These are phyloP conservation scores for Phalacrocorax brasilianus DNA, from an alignment of 2,113 vertebrate genomes.

Conservation along the genomic window DNA sequence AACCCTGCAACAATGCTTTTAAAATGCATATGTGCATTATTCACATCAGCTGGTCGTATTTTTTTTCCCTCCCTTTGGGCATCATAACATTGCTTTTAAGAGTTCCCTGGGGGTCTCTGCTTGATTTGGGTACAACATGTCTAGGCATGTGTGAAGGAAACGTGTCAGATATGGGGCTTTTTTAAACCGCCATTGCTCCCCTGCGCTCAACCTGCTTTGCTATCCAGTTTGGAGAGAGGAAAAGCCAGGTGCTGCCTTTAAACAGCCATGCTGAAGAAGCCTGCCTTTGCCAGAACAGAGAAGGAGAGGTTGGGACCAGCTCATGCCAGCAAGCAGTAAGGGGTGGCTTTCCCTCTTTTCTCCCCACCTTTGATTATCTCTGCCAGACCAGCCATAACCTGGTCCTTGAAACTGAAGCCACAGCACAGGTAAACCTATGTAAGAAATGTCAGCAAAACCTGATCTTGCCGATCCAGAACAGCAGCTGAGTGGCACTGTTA, in stretches of 20 bases:
- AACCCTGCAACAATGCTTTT: neutral
- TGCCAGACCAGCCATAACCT: neutral
- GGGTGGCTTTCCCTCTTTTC: neutral
- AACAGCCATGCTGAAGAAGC: neutral
- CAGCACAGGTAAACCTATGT: neutral
- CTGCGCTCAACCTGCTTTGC: neutral
- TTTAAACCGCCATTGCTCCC: accelerated
- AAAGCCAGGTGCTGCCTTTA: neutral
- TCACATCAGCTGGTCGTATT: neutral
- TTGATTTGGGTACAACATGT: neutral
- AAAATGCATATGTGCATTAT: neutral
- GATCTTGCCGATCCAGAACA: constrained; percentile 13
- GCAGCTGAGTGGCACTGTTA: neutral
- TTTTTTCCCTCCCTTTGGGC: neutral
- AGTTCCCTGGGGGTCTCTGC: neutral
- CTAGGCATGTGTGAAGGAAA: neutral
- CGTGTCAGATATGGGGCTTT: neutral
- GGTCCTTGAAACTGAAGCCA: constrained; percentile 2
- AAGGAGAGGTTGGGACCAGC: accelerated
- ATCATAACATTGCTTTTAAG: neutral
- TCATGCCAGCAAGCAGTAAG: neutral
- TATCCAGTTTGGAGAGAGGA: neutral
- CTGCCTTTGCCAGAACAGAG: neutral
- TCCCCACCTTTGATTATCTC: neutral
- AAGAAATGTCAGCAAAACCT: constrained; percentile 9